phyloP scores from a whole-genome alignment of 2,888 invertebrate species.

The Thyatira batis region DNA sequence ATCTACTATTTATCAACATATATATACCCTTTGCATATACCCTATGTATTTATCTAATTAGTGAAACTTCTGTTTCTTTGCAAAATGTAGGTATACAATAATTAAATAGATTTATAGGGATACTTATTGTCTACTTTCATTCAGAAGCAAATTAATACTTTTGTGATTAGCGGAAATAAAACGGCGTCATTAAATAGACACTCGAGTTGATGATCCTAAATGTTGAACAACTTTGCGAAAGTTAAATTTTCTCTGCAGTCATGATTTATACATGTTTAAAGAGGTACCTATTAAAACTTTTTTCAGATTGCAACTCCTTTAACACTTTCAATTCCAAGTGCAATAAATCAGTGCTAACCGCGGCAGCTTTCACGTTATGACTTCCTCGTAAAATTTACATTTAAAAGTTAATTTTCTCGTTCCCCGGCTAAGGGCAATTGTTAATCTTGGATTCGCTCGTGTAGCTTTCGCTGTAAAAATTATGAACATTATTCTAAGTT shows the following conservation, averaged over 20 bases:
- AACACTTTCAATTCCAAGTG: slow-evolving; percentile 80
- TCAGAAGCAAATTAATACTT: slow-evolving; percentile 52
- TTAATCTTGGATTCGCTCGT: slow-evolving; percentile 72
- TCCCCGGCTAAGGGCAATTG: slow-evolving; percentile 71
- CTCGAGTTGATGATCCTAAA: slow-evolving; percentile 69
- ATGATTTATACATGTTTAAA: slow-evolving; percentile 81
- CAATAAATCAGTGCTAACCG: slow-evolving; percentile 79
- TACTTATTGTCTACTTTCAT: slow-evolving; percentile 15
- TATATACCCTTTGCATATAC: no score
- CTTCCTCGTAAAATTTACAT: slow-evolving; percentile 81
- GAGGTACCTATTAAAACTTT: slow-evolving; percentile 81
- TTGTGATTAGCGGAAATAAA: slow-evolving; percentile 58
- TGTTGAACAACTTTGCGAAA: slow-evolving; percentile 68
- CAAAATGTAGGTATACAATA: no score
- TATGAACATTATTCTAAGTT: slow-evolving; percentile 55
- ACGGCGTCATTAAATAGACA: slow-evolving; percentile 67
- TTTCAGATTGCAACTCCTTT: slow-evolving; percentile 81
- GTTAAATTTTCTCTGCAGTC: slow-evolving; percentile 67
- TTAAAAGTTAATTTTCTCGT: slow-evolving; percentile 80
- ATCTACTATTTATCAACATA: no score
- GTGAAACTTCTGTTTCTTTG: no score
- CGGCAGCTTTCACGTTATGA: slow-evolving; percentile 80
- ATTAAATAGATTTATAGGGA: no score
- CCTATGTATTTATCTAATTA: no score
- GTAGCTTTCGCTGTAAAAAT: slow-evolving; percentile 54